Evolutionary conservation across 1,140 invertebrate genomes (phyloP).

Genomic region (Camponotus floridanus): DNA sequence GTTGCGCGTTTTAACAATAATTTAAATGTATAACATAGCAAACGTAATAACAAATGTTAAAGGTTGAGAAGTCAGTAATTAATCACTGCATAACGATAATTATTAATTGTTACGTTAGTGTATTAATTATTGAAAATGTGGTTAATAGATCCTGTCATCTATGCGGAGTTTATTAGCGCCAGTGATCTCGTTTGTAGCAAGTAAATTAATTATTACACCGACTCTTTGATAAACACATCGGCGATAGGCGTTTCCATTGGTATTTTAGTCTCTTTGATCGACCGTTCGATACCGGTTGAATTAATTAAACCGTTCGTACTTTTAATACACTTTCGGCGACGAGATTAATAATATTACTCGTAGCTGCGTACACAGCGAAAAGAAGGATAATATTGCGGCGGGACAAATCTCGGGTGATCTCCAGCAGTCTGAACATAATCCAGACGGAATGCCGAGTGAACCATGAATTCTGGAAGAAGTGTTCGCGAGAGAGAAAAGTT

Average conservation of each 20-base stretch:
- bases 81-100: neutral
- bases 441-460: conserved; percentile 65
- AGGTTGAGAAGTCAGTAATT: conserved; percentile 30
- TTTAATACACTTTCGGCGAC: conserved; percentile 29
- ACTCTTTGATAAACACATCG: neutral
- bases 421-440: conserved; percentile 62
- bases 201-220: conserved; percentile 29
- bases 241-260: neutral
- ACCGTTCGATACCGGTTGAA: neutral
- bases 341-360: conserved; percentile 26
- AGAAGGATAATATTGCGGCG: conserved; percentile 22
- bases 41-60: neutral
- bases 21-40: neutral
- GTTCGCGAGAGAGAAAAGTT: conserved; percentile 76
- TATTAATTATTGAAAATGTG: conserved; percentile 39
- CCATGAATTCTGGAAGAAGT: conserved; percentile 71
- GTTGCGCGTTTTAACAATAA: neutral
- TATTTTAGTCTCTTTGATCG: neutral
- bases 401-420: conserved; percentile 58
- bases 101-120: neutral
- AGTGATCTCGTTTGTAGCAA: neutral
- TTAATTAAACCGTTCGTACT: conserved; percentile 23
- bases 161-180: conserved; percentile 8
- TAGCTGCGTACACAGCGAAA: neutral
- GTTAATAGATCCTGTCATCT: conserved; percentile 33